Conservation (phyloP, 2,888 invertebrate species). For the Tachina fera region DNA sequence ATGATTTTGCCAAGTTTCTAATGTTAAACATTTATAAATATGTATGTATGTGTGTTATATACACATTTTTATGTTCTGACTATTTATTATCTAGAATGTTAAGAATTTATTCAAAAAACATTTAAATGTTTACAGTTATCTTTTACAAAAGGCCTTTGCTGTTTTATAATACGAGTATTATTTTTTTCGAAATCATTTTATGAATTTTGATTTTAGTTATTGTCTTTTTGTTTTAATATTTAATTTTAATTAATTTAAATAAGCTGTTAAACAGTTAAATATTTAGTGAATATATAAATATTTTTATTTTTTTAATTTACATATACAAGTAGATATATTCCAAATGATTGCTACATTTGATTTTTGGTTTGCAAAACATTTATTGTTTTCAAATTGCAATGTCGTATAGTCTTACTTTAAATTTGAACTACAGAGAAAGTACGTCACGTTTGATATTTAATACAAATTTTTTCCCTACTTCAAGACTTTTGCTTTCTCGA, state of each 20-base stretch:
- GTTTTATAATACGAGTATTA: neutral
- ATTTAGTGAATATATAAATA: conserved; percentile 30
- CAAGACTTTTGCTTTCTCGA: no score
- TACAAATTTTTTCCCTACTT: no score
- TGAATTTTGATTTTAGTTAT: conserved; percentile 23
- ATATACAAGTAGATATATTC: neutral
- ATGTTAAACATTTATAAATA: conserved; percentile 13
- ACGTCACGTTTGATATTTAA: no score
- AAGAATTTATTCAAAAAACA: conserved; percentile 30
- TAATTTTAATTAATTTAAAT: conserved; percentile 1
- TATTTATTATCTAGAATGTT: conserved; percentile 10
- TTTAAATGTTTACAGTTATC: conserved; percentile 9
- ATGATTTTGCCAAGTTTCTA: neutral
- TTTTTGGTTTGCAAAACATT: no score
- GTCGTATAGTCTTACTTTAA: no score
- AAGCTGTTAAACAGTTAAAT: conserved; percentile 12
- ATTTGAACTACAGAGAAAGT: no score
- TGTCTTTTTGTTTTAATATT: conserved; percentile 1
- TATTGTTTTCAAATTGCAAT: no score
- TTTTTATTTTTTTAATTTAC: neutral
- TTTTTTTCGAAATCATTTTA: neutral
- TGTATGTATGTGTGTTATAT: neutral
- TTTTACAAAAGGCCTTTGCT: neutral
- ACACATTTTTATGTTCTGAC: neutral
- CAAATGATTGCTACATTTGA: conserved; percentile 16